phyloP scores from a whole-genome alignment of 1,140 invertebrate genomes.

The Drosophila dunni region DNA sequence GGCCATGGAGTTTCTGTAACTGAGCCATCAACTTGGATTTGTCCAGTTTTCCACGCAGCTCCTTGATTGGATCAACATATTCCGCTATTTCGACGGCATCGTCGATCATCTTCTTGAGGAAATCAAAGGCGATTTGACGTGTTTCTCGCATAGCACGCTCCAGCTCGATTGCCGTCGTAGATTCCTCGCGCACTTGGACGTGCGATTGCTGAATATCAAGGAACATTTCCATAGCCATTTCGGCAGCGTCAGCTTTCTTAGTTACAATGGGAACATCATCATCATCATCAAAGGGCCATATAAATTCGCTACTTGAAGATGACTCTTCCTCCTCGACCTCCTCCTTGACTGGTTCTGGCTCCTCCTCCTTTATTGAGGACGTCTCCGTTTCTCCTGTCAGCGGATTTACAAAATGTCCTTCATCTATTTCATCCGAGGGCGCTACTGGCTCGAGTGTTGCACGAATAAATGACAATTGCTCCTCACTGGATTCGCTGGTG shows the following conservation, averaged over 20 bases:
- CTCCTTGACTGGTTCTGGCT: not conserved
- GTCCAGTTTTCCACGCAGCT: conserved; percentile 13
- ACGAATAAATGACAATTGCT: not conserved
- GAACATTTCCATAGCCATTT: conserved; percentile 3
- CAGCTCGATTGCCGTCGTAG: not conserved
- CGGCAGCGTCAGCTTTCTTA: not conserved
- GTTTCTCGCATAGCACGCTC: not conserved
- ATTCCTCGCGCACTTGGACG: not conserved
- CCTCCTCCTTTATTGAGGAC: not conserved
- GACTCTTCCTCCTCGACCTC: not conserved
- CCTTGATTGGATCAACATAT: conserved; percentile 11
- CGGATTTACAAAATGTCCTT: conserved; percentile 8
- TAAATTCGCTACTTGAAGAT: conserved; percentile 4
- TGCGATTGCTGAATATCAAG: not conserved
- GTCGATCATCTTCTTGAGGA: conserved; percentile 14
- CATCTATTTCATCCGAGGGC: not conserved
- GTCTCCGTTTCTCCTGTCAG: not conserved
- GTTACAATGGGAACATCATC: not conserved
- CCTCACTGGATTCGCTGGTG: not conserved
- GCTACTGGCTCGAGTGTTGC: not conserved
- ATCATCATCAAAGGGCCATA: conserved; percentile 30
- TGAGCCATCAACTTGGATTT: conserved; percentile 14
- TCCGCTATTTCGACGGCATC: conserved; percentile 10
- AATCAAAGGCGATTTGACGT: conserved; percentile 1
- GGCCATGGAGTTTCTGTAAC: not conserved